Evolutionary conservation across 2,797 vertebrate species (phyloP).

Genomic region (Gadopsis marmoratus): DNA sequence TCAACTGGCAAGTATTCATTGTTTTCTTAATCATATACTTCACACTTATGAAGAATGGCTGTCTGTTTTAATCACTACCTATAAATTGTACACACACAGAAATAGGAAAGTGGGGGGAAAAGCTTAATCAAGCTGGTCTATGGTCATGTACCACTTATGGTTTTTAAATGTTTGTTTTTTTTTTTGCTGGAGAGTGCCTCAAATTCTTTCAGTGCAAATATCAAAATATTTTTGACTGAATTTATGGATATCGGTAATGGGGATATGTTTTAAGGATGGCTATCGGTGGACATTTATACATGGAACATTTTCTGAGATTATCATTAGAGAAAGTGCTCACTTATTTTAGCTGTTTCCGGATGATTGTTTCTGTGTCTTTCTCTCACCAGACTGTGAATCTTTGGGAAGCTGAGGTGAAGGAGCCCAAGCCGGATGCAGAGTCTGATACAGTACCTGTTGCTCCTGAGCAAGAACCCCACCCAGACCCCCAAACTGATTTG

Average conservation of each 20-base stretch:
- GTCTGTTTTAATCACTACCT: neutral
- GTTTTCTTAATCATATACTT: neutral
- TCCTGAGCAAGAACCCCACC: slow-evolving; percentile 66
- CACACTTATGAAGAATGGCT: neutral
- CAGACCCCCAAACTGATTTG: slow-evolving; percentile 54
- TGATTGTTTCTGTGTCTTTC: neutral
- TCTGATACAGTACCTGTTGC: slow-evolving; percentile 50
- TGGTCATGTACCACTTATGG: neutral
- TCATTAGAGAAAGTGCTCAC: neutral
- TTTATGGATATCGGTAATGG: neutral
- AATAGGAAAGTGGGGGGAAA: neutral
- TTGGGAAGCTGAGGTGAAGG: slow-evolving; percentile 72
- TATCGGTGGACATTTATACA: neutral
- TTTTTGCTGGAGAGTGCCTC: neutral
- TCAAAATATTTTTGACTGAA: neutral
- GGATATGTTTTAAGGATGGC: neutral
- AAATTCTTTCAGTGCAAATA: neutral
- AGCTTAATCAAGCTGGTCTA: neutral
- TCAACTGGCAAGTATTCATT: neutral
- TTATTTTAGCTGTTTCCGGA: neutral
- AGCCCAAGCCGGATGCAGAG: slow-evolving; percentile 58
- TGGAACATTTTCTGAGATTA: neutral
- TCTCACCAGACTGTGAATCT: slow-evolving; percentile 84
- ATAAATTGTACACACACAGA: neutral
- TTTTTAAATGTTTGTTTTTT: neutral